Percentiles rank a stretch among this genome's conserved stretches.
These are phyloP conservation scores for Carcinoscorpius rotundicauda DNA, from an alignment of 1,140 invertebrate species.

Conservation along the genomic window DNA sequence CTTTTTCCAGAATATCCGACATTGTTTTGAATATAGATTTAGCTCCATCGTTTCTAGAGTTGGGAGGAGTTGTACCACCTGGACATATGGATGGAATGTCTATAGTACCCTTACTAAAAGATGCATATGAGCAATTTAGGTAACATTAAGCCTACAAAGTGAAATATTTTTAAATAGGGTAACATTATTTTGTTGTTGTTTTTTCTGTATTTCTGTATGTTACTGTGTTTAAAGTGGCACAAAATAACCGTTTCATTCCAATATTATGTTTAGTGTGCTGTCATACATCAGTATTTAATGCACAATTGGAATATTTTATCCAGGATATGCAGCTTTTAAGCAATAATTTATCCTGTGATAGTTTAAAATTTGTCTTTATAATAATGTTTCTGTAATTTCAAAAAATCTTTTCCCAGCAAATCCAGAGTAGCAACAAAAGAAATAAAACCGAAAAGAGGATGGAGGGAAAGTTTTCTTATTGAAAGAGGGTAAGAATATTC, in stretches of 20 bases:
- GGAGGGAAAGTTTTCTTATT: slow-evolving; percentile 52
- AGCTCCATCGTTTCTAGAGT: slow-evolving; percentile 90
- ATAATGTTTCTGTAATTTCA: slow-evolving; percentile 3
- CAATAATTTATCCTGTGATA: not conserved
- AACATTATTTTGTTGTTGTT: no score
- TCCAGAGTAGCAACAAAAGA: slow-evolving; percentile 5
- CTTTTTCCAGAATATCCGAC: slow-evolving; percentile 59
- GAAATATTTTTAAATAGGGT: no score
- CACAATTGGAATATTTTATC: not conserved
- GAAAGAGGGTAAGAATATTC: slow-evolving; percentile 49
- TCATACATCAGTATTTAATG: slow-evolving; percentile 1
- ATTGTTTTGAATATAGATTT: slow-evolving; percentile 91
- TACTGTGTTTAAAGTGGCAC: no score
- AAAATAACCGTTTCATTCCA: no score
- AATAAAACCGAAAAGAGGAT: slow-evolving; percentile 23
- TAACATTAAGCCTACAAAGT: not conserved
- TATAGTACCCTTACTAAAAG: slow-evolving; percentile 48
- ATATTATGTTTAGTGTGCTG: slow-evolving; percentile 55
- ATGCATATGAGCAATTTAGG: slow-evolving; percentile 22
- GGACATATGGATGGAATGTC: slow-evolving; percentile 88
- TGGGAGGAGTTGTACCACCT: slow-evolving; percentile 74
- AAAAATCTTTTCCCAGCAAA: no score
- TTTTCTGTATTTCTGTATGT: no score
- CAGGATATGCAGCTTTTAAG: slow-evolving; percentile 1
- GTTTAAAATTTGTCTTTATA: not conserved